Evolutionary conservation across 2,888 invertebrate species (phyloP).

Genomic region (Hipparchia sbordonii): DNA sequence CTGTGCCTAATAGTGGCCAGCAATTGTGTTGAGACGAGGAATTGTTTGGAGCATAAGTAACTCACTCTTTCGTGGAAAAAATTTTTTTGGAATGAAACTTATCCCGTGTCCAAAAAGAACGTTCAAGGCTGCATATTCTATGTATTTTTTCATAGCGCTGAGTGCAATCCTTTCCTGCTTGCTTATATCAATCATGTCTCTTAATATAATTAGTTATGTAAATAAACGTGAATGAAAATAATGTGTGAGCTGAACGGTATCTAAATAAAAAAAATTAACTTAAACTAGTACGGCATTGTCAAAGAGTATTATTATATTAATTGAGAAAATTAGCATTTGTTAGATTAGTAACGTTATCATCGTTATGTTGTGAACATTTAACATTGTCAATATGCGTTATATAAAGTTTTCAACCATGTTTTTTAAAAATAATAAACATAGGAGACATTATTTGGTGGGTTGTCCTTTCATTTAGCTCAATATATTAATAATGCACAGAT

Average conservation of each 20-base stretch:
- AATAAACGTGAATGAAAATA: constrained; percentile 14
- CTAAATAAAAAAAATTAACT: background rate
- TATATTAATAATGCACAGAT: constrained; percentile 7
- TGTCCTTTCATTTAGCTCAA: background rate
- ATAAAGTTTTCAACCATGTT: background rate
- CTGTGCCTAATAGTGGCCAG: too few relatives aligned
- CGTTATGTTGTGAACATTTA: too few relatives aligned
- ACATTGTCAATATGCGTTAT: too few relatives aligned
- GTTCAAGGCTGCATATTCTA: too few relatives aligned
- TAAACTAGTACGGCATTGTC: background rate
- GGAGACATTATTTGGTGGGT: background rate
- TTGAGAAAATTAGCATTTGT: background rate
- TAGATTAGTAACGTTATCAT: too few relatives aligned
- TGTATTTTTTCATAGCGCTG: background rate
- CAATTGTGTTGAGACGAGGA: too few relatives aligned
- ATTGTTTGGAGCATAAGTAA: too few relatives aligned
- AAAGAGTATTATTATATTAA: background rate
- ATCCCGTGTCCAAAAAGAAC: too few relatives aligned
- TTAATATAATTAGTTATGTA: background rate
- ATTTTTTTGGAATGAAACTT: too few relatives aligned
- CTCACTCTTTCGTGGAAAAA: too few relatives aligned
- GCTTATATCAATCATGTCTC: background rate
- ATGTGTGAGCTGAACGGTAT: constrained; percentile 11
- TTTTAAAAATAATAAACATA: background rate
- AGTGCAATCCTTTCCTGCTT: background rate